Evolutionary conservation across 1,140 invertebrate genomes (phyloP).

Genomic region (Nilaparvata lugens): DNA sequence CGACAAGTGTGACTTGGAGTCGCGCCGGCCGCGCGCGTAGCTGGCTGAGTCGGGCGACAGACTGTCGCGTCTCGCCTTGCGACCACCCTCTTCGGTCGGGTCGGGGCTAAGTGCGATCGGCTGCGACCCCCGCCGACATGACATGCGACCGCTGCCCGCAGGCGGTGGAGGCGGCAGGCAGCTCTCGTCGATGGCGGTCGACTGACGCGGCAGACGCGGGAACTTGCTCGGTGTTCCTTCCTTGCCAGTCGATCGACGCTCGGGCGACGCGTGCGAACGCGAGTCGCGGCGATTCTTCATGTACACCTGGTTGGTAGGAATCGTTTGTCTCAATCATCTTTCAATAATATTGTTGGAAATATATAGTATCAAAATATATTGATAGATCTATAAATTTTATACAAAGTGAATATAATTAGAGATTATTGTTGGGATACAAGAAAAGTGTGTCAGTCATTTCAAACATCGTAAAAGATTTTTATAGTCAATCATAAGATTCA

Average conservation of each 20-base stretch:
- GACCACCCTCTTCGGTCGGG: slow-evolving; percentile 43
- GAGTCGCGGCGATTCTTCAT: slow-evolving; percentile 49
- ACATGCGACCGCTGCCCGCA: slow-evolving; percentile 12
- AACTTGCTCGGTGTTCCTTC: slow-evolving; percentile 45
- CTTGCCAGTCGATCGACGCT: slow-evolving; percentile 28
- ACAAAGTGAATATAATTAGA: too few species aligned
- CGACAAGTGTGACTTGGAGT: slow-evolving; percentile 66
- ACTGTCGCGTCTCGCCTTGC: slow-evolving; percentile 69
- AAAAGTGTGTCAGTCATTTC: too few species aligned
- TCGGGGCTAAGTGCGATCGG: slow-evolving; percentile 66
- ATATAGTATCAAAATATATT: too few species aligned
- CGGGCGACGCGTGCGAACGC: slow-evolving; percentile 45
- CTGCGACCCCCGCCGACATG: slow-evolving; percentile 58
- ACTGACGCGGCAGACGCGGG: slow-evolving; percentile 68
- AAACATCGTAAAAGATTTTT: too few species aligned
- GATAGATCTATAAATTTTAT: too few species aligned
- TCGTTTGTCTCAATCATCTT: too few species aligned
- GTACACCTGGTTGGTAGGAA: slow-evolving; percentile 20
- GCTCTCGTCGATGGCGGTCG: slow-evolving; percentile 79
- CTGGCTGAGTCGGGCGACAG: slow-evolving; percentile 76
- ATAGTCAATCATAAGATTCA: too few species aligned
- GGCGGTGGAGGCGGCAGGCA: slow-evolving; percentile 52
- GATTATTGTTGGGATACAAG: too few species aligned
- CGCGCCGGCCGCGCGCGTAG: slow-evolving; percentile 40
- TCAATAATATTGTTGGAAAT: too few species aligned